These are phyloP conservation scores for Caenorhabditis doughertyi DNA, from an alignment of 2,888 invertebrate species.

Conservation along the genomic window DNA sequence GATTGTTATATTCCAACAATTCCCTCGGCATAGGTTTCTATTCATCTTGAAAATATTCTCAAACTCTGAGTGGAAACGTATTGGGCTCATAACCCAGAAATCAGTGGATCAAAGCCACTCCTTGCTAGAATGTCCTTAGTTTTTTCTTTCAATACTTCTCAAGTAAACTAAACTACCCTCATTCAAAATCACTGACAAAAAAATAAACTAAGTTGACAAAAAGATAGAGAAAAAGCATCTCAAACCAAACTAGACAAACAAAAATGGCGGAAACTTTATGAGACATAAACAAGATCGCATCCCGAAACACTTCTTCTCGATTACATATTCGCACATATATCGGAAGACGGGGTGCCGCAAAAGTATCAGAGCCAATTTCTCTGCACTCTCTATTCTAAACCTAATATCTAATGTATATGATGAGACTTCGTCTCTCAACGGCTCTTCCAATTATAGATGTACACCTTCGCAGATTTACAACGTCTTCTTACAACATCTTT, in stretches of 20 bases:
- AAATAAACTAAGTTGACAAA: constrained; percentile 15
- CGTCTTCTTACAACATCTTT: background rate
- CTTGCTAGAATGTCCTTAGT: constrained; percentile 16
- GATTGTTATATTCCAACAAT: no score
- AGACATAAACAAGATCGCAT: constrained; percentile 50
- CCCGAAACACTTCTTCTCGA: constrained; percentile 62
- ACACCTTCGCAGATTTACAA: constrained; percentile 21
- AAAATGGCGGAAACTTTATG: constrained; percentile 34
- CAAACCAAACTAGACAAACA: constrained; percentile 26
- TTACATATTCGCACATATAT: constrained; percentile 65
- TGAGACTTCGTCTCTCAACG: constrained; percentile 42
- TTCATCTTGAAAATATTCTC: no score
- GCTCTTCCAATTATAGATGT: constrained; percentile 56
- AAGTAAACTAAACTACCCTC: background rate
- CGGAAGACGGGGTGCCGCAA: constrained; percentile 55
- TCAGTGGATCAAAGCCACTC: constrained; percentile 86
- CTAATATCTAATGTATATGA: constrained; percentile 40
- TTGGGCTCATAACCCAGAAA: constrained; percentile 93
- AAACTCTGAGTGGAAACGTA: constrained; percentile 91
- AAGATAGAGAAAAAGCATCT: background rate
- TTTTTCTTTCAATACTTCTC: background rate
- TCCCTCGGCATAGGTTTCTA: no score
- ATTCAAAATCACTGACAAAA: constrained; percentile 6
- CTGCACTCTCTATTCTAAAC: constrained; percentile 12
- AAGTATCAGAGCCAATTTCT: constrained; percentile 56